These are phyloP conservation scores for Prinia subflava DNA, from an alignment of 2,113 vertebrate genomes.

Conservation along the genomic window DNA sequence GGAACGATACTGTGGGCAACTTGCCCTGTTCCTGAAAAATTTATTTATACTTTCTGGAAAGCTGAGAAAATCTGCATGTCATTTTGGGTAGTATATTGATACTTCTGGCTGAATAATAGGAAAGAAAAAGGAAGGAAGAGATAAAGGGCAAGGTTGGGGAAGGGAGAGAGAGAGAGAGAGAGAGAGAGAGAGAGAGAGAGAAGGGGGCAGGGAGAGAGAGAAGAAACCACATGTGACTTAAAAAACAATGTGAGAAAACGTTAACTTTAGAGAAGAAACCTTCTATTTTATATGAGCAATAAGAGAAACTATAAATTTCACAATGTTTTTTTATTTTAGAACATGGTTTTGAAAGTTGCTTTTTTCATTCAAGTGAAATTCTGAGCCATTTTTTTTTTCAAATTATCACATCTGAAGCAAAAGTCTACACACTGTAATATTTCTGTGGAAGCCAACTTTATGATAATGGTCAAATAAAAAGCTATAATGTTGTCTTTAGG, in stretches of 20 bases:
- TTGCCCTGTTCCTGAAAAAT: neutral
- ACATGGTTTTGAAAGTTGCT: neutral
- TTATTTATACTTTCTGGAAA: neutral
- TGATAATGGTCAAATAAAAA: neutral
- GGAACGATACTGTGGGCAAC: neutral
- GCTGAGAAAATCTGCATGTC: neutral
- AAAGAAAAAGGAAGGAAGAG: neutral
- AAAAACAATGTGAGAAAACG: neutral
- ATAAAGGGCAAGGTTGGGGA: neutral
- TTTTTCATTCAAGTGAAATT: constrained; percentile 1
- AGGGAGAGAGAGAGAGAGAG: neutral
- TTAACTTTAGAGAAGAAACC: neutral
- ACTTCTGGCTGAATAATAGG: neutral
- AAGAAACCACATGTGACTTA: neutral
- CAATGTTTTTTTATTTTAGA: neutral
- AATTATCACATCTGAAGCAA: neutral
- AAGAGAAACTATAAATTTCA: neutral
- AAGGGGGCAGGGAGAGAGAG: no score
- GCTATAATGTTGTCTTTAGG: neutral
- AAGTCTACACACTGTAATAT: neutral
- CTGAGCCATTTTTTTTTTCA: neutral
- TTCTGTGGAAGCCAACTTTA: neutral
- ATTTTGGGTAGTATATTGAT: neutral
- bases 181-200: neutral
- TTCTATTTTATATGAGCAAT: neutral